Percentiles rank a stretch among this genome's conserved stretches.
Conservation (phyloP, 2,888 invertebrate genomes). For the Acanthacorydalis orientalis region DNA sequence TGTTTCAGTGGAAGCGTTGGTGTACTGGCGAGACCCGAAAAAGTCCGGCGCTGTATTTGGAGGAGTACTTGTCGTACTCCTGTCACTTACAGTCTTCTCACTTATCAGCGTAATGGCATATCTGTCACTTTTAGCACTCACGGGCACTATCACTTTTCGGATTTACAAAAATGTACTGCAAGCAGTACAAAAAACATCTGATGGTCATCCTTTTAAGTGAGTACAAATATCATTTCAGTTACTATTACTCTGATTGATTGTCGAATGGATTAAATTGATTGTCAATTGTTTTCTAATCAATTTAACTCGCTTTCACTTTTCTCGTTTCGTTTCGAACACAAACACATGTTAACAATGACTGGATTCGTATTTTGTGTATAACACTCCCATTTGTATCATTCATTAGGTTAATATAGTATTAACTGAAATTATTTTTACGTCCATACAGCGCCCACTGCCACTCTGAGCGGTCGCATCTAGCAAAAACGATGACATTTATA, state of each 20-base stretch:
- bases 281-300: neutral
- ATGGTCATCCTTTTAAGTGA: constrained; percentile 97
- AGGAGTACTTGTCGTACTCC: constrained; percentile 69
- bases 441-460: too few relatives aligned
- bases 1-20: constrained; percentile 77
- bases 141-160: constrained; percentile 82
- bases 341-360: too few relatives aligned
- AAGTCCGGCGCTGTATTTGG: constrained; percentile 90
- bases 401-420: too few relatives aligned
- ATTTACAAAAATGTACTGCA: constrained; percentile 91
- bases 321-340: too few relatives aligned
- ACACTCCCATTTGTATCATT: too few relatives aligned
- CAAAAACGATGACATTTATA: too few relatives aligned
- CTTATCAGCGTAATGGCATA: constrained; percentile 92
- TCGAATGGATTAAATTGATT: neutral
- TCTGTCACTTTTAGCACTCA: constrained; percentile 68
- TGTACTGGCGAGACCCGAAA: constrained; percentile 95
- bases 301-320: too few relatives aligned
- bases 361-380: too few relatives aligned
- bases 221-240: constrained; percentile 17
- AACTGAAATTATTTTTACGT: too few relatives aligned
- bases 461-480: too few relatives aligned
- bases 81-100: constrained; percentile 89
- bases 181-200: constrained; percentile 89
- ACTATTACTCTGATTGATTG: neutral